Evolutionary conservation across 2,113 vertebrate genomes (phyloP).

Genomic region (Ophthalmolycus amberensis): DNA sequence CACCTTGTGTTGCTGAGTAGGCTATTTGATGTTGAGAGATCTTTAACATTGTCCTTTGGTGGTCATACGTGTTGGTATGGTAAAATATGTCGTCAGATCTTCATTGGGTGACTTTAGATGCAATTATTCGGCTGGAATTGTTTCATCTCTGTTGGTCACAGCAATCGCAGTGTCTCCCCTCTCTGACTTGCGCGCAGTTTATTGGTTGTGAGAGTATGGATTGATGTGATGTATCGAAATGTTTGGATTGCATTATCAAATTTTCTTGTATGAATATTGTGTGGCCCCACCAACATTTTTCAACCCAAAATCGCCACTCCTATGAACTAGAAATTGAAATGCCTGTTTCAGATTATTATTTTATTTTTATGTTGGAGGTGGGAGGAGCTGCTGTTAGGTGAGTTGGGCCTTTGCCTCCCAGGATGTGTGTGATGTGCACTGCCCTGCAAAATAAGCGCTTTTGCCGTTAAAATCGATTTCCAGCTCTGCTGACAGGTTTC

Average conservation of each 20-base stretch:
- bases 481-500: constrained; percentile 62
- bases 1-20: background rate
- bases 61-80: background rate
- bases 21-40: background rate
- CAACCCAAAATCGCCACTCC: background rate
- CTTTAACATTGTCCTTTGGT: background rate
- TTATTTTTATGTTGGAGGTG: background rate
- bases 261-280: background rate
- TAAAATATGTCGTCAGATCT: background rate
- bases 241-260: background rate
- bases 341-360: background rate
- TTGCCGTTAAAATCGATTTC: constrained; percentile 54
- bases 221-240: background rate
- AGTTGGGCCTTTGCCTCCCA: background rate
- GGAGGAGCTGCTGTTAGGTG: background rate
- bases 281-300: background rate
- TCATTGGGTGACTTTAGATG: too few species aligned
- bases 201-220: background rate
- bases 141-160: background rate
- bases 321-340: background rate
- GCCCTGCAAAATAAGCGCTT: constrained; percentile 28
- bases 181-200: background rate
- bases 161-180: background rate
- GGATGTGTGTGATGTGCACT: constrained; percentile 6
- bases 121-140: too few species aligned